Evolutionary conservation across 2,113 vertebrate species (phyloP).

Genomic region (Vombatus ursinus): DNA sequence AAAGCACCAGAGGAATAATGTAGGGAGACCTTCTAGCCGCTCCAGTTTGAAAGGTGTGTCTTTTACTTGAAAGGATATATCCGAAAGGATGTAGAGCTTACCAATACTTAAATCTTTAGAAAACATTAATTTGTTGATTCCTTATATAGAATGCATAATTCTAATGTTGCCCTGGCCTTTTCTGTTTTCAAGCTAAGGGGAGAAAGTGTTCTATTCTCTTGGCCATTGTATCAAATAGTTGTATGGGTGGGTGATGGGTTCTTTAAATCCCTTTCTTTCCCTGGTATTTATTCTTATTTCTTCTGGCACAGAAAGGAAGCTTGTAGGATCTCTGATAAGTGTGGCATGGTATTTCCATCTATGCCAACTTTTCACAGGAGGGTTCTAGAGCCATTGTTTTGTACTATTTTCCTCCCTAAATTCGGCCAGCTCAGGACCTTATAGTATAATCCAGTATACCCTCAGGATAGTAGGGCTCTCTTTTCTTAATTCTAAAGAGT

Average conservation of each 20-base stretch:
- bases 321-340: background rate
- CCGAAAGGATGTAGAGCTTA: background rate
- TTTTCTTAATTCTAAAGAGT: background rate
- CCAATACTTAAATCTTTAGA: background rate
- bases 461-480: background rate
- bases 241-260: background rate
- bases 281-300: background rate
- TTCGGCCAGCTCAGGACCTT: background rate
- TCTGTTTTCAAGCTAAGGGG: background rate
- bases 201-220: background rate
- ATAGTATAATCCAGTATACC: background rate
- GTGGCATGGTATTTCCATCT: background rate
- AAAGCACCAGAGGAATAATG: slow-evolving; percentile 90
- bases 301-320: background rate
- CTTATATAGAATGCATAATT: background rate
- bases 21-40: slow-evolving; percentile 82
- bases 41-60: slow-evolving; percentile 87
- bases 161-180: background rate
- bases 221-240: background rate
- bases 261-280: background rate
- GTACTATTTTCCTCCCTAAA: background rate
- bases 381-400: background rate
- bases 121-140: background rate
- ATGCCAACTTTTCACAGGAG: background rate
- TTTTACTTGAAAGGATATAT: rapidly evolving